Percentiles rank a stretch among this genome's conserved stretches.
These are phyloP conservation scores for Metopia argyrocephala DNA, from an alignment of 2,888 invertebrate species.

Conservation along the genomic window DNA sequence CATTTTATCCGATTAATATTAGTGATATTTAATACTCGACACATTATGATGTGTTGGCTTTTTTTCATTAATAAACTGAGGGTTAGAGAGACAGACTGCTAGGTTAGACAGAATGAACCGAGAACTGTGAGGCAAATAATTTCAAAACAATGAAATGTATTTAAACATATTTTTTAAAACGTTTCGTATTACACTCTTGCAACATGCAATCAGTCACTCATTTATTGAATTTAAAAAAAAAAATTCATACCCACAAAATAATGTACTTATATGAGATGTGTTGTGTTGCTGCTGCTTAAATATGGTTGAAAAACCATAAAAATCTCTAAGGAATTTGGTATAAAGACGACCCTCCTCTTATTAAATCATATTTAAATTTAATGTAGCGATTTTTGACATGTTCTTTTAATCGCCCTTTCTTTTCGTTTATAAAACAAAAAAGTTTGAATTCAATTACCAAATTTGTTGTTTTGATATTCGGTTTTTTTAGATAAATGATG, in stretches of 20 bases:
- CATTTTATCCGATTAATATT: slow-evolving; percentile 59
- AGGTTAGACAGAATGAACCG: not conserved
- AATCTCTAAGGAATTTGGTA: slow-evolving; percentile 58
- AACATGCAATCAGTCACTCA: slow-evolving; percentile 16
- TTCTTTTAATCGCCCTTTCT: slow-evolving; percentile 13
- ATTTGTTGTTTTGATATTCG: slow-evolving; percentile 3
- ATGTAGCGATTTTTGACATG: slow-evolving; percentile 40
- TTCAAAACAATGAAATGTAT: slow-evolving; percentile 60
- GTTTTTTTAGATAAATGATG: no score
- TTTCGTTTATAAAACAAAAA: slow-evolving; percentile 16
- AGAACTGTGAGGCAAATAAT: slow-evolving; percentile 43
- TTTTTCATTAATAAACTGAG: slow-evolving; percentile 34
- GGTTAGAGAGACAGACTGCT: not conserved
- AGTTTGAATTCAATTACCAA: slow-evolving; percentile 56
- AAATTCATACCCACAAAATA: slow-evolving; percentile 3
- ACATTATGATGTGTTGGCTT: slow-evolving; percentile 31
- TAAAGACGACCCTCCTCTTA: slow-evolving; percentile 46
- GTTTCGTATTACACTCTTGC: slow-evolving; percentile 54
- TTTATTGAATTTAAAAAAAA: slow-evolving; percentile 37
- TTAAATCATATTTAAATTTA: slow-evolving; percentile 43
- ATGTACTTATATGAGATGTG: not conserved
- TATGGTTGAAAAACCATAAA: slow-evolving; percentile 38
- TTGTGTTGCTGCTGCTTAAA: slow-evolving; percentile 31
- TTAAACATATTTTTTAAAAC: slow-evolving; percentile 46
- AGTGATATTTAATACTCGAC: slow-evolving; percentile 60